phyloP scores from a whole-genome alignment of 2,113 vertebrate species.

The Picathartes gymnocephalus region DNA sequence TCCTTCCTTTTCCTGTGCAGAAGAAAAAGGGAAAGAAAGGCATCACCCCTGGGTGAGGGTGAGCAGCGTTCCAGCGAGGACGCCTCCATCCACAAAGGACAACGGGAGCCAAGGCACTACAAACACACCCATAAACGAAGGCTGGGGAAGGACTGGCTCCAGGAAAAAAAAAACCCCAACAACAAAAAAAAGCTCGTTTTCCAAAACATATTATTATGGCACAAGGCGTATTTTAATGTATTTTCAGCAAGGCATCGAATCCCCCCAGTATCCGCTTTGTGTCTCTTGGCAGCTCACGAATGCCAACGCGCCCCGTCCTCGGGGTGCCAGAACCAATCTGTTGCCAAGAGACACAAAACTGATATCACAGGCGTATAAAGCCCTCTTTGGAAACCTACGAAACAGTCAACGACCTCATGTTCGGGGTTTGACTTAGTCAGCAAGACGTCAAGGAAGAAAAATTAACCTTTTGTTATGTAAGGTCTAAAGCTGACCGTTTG shows the following conservation, averaged over 20 bases:
- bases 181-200: background rate
- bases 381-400: background rate
- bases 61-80: background rate
- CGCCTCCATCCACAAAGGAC: background rate
- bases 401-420: conserved; percentile 8
- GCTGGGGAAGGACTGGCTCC: background rate
- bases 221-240: background rate
- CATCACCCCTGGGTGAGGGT: background rate
- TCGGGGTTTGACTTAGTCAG: conserved; percentile 54
- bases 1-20: background rate
- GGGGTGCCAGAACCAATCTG: conserved; percentile 53
- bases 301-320: conserved; percentile 28
- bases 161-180: background rate
- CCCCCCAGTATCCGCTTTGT: background rate
- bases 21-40: background rate
- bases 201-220: background rate
- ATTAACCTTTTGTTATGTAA: conserved; percentile 52
- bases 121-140: background rate
- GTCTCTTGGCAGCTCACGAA: conserved; percentile 29
- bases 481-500: background rate
- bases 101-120: background rate
- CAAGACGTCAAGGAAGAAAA: conserved; percentile 55
- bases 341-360: conserved; percentile 67
- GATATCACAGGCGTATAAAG: conserved; percentile 13
- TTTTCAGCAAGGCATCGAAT: background rate